Evolutionary conservation across 2,888 invertebrate genomes (phyloP).

Genomic region (Allygus modestus): DNA sequence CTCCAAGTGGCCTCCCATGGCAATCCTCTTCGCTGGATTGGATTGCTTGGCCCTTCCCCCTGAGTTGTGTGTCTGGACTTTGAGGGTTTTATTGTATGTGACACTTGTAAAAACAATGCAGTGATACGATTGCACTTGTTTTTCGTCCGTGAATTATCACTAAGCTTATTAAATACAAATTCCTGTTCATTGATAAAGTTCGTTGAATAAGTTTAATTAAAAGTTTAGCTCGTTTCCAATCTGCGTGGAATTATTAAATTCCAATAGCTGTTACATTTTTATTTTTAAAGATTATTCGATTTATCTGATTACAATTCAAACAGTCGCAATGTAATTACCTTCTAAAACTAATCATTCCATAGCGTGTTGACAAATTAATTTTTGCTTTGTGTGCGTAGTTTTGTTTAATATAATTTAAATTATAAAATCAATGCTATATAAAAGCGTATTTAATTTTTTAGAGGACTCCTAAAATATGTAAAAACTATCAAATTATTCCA

Average conservation of each 20-base stretch:
- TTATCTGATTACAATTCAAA: background rate
- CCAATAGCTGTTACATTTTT: background rate
- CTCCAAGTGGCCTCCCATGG: background rate
- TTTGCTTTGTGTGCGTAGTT: background rate
- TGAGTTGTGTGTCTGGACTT: background rate
- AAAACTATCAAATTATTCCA: too few species aligned
- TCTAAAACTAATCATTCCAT: background rate
- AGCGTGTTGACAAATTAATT: background rate
- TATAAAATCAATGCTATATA: too few species aligned
- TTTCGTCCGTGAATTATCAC: too few species aligned
- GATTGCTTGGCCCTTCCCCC: conserved; percentile 28
- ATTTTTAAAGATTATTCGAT: background rate
- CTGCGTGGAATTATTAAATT: background rate
- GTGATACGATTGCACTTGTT: too few species aligned
- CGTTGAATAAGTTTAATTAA: background rate
- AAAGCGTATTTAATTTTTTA: too few species aligned
- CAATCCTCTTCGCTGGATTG: background rate
- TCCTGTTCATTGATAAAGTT: background rate
- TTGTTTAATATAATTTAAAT: background rate
- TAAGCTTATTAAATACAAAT: background rate
- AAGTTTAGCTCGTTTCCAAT: background rate
- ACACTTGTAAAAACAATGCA: background rate
- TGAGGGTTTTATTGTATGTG: background rate
- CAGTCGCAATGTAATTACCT: background rate
- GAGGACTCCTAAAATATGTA: too few species aligned